Evolutionary conservation across 1,140 invertebrate genomes (phyloP), one percentile per base, ranked within the genome.

Genomic region (Scaptomyza graminum): DNA sequence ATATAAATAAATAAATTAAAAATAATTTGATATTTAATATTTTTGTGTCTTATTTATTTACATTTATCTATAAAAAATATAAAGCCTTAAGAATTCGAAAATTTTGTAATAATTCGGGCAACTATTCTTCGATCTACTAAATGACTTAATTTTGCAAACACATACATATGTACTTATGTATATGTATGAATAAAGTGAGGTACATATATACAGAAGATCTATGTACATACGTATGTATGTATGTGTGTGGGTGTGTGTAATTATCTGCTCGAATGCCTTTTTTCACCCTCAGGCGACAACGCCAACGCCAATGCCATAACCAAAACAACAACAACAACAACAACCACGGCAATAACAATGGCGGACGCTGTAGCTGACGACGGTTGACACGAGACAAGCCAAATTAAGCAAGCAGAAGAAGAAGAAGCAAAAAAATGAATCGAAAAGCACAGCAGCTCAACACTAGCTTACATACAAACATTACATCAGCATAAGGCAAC

Each of bases 211-310:
- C 18, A 22, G 0, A 28, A 28, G 28, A 28, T 8, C 2, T 25
- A 16, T 41, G 22, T 18, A 18, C 49, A 12, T 39, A 16, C 41
- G 22, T 18, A 18, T 54, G 37, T 39, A 41, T 61, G 37, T 60
- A 1, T 50, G 5, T 49, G 15, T 52, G 64, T 75, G 56, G 56
- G 63, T 66, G 69, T 71, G 62, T 59, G 73, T 74, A 80, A 83
- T 63, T 69, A 62, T 61, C 63, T 88, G 79, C 82, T 66, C 67
- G 79, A 87, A 87, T 87, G 82, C 72, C 79, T 87, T 88, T 88
- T 87, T 87, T 87, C 82, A 87, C 83, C 82, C 82, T 82, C 71
- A 70, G 82, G 82, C 83, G 82, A 88, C 82, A 82, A 87, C 75
- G 83, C 82, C 82, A 87, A 87, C 82, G 82, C 82, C 83, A 85